Conservation (phyloP, 2,797 vertebrate species). For the Neomorphus geoffroyi region DNA sequence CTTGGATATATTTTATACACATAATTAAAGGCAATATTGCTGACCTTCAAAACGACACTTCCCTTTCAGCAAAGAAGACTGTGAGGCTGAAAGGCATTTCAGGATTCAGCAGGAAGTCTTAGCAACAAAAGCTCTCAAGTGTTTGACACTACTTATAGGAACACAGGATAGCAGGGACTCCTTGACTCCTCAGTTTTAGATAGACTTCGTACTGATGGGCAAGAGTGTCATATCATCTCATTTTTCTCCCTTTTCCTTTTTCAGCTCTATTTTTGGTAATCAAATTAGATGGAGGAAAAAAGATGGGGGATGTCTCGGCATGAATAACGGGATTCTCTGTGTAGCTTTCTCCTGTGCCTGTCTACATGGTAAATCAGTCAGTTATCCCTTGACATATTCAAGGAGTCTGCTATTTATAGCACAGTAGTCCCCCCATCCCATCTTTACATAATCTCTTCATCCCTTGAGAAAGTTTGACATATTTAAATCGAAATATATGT, state of each 20-base stretch:
- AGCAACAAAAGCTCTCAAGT: neutral
- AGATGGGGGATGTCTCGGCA: neutral
- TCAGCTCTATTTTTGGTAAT: neutral
- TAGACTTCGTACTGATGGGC: neutral
- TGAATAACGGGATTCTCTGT: neutral
- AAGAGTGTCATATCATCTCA: neutral
- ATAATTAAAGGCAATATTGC: neutral
- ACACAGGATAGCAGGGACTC: neutral
- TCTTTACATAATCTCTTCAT: neutral
- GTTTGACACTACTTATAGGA: neutral
- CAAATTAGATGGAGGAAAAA: neutral
- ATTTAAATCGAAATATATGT: neutral
- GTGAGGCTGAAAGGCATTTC: neutral
- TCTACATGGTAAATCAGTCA: neutral
- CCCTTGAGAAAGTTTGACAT: neutral
- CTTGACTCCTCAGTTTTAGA: neutral
- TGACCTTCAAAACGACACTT: neutral
- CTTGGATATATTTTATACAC: neutral
- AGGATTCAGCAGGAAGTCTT: neutral
- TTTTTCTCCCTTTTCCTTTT: neutral
- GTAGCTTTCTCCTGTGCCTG: neutral
- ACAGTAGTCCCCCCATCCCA: neutral
- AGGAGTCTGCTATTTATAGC: slow-evolving; percentile 7
- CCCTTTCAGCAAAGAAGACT: neutral
- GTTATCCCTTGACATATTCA: neutral